A percentile compares a stretch with the other conserved stretches of the same genome.
Conservation (phyloP, 2,888 invertebrate genomes). For the Epirrhoe tristata region DNA sequence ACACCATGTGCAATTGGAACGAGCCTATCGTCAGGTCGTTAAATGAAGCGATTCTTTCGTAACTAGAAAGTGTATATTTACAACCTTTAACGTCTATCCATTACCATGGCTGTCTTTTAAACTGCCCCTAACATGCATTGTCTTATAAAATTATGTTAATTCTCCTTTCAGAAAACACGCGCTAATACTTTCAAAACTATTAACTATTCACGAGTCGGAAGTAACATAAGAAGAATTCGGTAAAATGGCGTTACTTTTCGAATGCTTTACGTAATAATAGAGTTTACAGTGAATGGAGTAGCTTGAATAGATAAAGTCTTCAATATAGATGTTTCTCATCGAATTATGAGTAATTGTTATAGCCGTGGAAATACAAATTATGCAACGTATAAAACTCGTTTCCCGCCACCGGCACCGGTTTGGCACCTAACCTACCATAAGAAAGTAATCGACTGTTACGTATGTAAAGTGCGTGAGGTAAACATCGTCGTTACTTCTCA, state of each 20-base stretch:
- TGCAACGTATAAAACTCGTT: slow-evolving; percentile 49
- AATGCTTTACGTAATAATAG: slow-evolving; percentile 60
- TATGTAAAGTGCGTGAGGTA: slow-evolving; percentile 47
- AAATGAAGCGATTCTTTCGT: slow-evolving; percentile 75
- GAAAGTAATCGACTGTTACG: slow-evolving; percentile 49
- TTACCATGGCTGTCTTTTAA: slow-evolving; percentile 30
- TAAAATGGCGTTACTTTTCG: slow-evolving; percentile 53
- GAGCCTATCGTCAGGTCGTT: slow-evolving; percentile 68
- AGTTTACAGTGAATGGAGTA: slow-evolving; percentile 49
- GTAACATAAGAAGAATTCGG: slow-evolving; percentile 55
- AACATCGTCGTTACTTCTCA: slow-evolving; percentile 52
- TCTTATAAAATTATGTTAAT: slow-evolving; percentile 37
- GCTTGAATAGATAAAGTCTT: slow-evolving; percentile 50
- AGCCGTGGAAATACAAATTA: slow-evolving; percentile 51
- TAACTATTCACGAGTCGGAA: slow-evolving; percentile 43
- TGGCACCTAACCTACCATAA: slow-evolving; percentile 45
- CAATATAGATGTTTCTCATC: slow-evolving; percentile 29
- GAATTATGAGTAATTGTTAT: slow-evolving; percentile 45
- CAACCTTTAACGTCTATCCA: slow-evolving; percentile 49
- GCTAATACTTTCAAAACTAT: slow-evolving; percentile 33
- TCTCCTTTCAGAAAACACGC: slow-evolving; percentile 33
- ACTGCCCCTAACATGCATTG: slow-evolving; percentile 40
- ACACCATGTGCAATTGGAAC: slow-evolving; percentile 60
- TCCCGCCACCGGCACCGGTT: slow-evolving; percentile 30
- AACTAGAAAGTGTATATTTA: slow-evolving; percentile 74